A percentile compares a stretch with the other conserved stretches of the same genome.
These are phyloP conservation scores for Drosophila gunungcola DNA, from an alignment of 1,140 invertebrate species.

Conservation along the genomic window DNA sequence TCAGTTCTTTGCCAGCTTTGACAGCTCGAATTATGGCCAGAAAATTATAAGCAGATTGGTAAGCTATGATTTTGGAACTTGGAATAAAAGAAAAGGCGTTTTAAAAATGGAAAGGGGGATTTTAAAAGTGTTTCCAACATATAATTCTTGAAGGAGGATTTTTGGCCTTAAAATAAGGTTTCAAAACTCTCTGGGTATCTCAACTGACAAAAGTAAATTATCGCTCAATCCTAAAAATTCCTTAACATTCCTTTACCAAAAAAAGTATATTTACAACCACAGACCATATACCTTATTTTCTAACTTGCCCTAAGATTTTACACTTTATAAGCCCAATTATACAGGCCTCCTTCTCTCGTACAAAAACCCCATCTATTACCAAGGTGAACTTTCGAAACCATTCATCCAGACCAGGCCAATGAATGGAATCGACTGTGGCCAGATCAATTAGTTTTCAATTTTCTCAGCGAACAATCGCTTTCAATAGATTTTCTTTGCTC, in stretches of 20 bases:
- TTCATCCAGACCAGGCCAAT: conserved; percentile 19
- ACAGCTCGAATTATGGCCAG: conserved; percentile 50
- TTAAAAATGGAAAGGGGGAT: conserved; percentile 3
- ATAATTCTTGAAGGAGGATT: no score
- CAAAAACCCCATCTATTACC: conserved; percentile 8
- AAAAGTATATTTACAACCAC: no score
- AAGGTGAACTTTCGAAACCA: conserved; percentile 38
- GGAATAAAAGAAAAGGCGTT: conserved; percentile 4
- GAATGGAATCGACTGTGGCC: conserved; percentile 48
- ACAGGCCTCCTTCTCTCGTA: neutral
- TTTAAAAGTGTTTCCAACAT: neutral
- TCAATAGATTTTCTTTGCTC: conserved; percentile 53
- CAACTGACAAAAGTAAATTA: no score
- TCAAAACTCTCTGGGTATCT: no score
- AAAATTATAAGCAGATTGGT: conserved; percentile 32
- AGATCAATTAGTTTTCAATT: conserved; percentile 65
- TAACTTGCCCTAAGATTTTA: neutral
- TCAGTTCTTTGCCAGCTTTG: conserved; percentile 27
- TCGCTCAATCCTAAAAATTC: no score
- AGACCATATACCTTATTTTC: neutral
- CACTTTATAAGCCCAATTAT: neutral
- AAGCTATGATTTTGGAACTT: conserved; percentile 8
- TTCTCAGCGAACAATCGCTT: conserved; percentile 26
- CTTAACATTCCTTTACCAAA: no score
- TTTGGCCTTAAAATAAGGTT: no score